Evolutionary conservation across 2,888 invertebrate genomes (phyloP).

Genomic region (Rambutsinella grinnellia): DNA sequence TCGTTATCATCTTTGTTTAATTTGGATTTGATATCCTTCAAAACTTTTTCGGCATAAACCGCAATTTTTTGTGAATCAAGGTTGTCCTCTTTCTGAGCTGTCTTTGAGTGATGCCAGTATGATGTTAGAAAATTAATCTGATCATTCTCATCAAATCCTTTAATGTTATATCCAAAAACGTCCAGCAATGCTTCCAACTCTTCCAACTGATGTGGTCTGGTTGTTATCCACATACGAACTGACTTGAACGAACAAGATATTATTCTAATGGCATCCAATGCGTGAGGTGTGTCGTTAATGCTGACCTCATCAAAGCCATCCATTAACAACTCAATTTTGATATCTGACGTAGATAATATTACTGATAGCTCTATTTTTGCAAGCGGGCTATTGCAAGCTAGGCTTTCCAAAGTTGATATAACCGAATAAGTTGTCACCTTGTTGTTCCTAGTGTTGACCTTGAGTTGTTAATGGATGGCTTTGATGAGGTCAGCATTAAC

Average conservation of each 20-base stretch:
- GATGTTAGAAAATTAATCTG: not conserved
- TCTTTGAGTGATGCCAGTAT: too few species aligned
- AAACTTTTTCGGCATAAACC: too few species aligned
- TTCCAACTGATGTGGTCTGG: not conserved
- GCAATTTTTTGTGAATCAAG: too few species aligned
- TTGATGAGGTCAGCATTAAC: too few species aligned
- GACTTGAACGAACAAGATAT: not conserved
- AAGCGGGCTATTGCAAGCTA: not conserved
- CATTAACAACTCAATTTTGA: not conserved
- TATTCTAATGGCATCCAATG: not conserved
- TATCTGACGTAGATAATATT: not conserved
- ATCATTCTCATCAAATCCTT: too few species aligned
- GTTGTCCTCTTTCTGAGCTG: too few species aligned
- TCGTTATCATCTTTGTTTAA: too few species aligned
- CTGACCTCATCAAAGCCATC: conserved; percentile 17
- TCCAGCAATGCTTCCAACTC: not conserved
- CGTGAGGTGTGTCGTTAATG: not conserved
- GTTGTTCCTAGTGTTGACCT: not conserved
- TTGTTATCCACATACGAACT: not conserved
- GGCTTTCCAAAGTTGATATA: too few species aligned
- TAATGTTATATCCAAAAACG: conserved; percentile 1
- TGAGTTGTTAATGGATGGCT: too few species aligned
- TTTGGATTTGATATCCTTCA: too few species aligned
- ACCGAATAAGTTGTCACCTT: not conserved
- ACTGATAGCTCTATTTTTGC: not conserved